A percentile compares a stretch with the other conserved stretches of the same genome.
These are phyloP conservation scores for Melanotaenia maccullochi DNA, from an alignment of 2,797 vertebrate genomes.

Conservation along the genomic window DNA sequence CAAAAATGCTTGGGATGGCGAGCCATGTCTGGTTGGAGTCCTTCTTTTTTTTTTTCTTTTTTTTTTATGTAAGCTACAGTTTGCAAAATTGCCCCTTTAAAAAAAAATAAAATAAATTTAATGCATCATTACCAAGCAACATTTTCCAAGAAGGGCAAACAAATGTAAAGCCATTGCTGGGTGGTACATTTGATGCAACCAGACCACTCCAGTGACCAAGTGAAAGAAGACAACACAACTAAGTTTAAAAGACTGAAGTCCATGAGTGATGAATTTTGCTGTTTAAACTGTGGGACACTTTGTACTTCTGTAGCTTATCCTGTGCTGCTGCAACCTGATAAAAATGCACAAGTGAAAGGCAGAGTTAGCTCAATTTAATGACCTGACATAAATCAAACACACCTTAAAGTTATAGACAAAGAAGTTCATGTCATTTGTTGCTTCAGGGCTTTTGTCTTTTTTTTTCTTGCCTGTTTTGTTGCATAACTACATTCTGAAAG, in stretches of 20 bases:
- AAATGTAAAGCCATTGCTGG: conserved; percentile 3
- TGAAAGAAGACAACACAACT: conserved; percentile 27
- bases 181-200: conserved; percentile 6
- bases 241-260: conserved; percentile 30
- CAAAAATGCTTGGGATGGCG: conserved; percentile 16
- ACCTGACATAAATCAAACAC: conserved; percentile 65
- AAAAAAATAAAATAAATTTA: conserved; percentile 26
- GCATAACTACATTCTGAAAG: conserved; percentile 83
- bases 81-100: conserved; percentile 22
- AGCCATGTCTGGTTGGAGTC: conserved; percentile 5
- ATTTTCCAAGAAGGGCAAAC: conserved; percentile 11
- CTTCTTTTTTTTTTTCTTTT: neutral
- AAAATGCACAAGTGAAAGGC: conserved; percentile 72
- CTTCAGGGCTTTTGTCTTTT: conserved; percentile 52
- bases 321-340: conserved; percentile 77
- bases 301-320: conserved; percentile 74
- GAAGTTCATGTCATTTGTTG: conserved; percentile 65
- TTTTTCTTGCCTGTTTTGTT: conserved; percentile 40
- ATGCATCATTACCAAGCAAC: conserved; percentile 20
- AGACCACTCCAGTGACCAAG: conserved; percentile 41
- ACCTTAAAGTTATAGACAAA: conserved; percentile 69
- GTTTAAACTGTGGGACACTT: conserved; percentile 41
- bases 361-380: conserved; percentile 64
- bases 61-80: conserved; percentile 18
- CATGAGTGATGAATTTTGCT: conserved; percentile 22